Base-by-base conservation (phyloP, 2,888 invertebrate species). In the Macaria notata region DNA sequence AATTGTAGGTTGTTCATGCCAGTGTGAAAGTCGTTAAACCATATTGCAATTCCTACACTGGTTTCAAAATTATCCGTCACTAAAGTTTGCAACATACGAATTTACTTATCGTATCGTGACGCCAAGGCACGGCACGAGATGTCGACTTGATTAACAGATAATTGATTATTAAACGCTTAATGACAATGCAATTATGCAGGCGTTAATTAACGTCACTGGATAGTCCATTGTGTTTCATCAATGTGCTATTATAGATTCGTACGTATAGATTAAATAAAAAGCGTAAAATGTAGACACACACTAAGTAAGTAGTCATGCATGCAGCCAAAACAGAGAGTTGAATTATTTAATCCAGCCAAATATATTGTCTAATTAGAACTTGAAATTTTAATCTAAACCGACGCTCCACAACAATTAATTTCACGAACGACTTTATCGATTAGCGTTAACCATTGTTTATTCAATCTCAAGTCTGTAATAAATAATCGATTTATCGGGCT, bases 181-280 rank as follows among this genome's bases (percentile, higher is more conserved):
- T 54, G 51, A 59, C 54, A 54, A 54, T 51, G 54, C 54, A 31
- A 54, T 54, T 57, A 57, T 53, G 52, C 49, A 49, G 56, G 44
- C 36, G 38, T 42, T 33, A 31, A 48, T 56, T 52, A 52, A 39
- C 38, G 5, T n/a, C 33, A 36, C 19, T 19, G 19, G 19, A 19
- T 7, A 43, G 43, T 36, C 31, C 1, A 50, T 44, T 36, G 36
- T 50, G 44, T 50, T 30, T 44, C 44, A 9, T 5, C 43, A 30
- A 33, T n/a, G 31, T 9, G 1, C 33, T 29, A 9, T 8, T 31
- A 31, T 49, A 8, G 9, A 49, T 42, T 42, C 4, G 31, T 31
- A 9, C n/a, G 31, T 39, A 1, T 19, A 19, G 19, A 19, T 19
- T 19, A 19, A 19, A 19, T 19, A 19, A 19, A 19, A 19, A 19